Evolutionary conservation across 2,888 invertebrate genomes (phyloP), one percentile per base, ranked within the genome.

Genomic region (Orchestes rusci): DNA sequence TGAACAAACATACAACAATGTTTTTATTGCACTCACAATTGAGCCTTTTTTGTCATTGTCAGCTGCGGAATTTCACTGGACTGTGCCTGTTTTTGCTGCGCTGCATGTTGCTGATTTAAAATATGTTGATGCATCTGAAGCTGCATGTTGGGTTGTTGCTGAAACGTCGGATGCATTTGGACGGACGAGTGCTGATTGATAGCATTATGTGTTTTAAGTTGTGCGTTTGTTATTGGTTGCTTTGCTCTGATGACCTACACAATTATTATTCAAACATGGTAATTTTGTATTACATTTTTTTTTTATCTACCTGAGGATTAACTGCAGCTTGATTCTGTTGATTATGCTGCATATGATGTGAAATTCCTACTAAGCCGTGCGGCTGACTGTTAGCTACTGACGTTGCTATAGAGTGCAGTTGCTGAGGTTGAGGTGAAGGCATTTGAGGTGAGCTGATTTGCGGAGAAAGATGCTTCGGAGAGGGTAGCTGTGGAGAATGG

Each of bases 31-130:
- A 65, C 66, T 64, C 59, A 67, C 67, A 69, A 53, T 52, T 68
- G 67, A 8, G 66, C 64, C 53, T 67, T 67, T 41, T 65, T 64
- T 4, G 66, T 61, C 28, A 63, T 52, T 18, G 59, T 59, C 39
- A 60, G 20, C 36, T 36, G 36, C 13, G 15, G 28, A 10, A 12
- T 57, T 20, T 55, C 57, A 16, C 54, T 29, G 10, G 13, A 52
- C 16, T 53, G 56, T 15, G 46, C 49, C 28, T 54, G 48, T 15
- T 51, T 34, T 17, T 37, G 37, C 19, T 37, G 37, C 34, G 5
- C 8, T 10, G 31, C 31, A 5, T 45, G 48, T 13, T 49, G 50
- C 16, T 51, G 43, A 32, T 38, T 44, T 36, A 39, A 18, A 37
- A 32, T 15, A 43, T 42, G 35, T 39, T 45, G 33, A 27, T 37